Evolutionary conservation across 2,797 vertebrate genomes (phyloP), one percentile per base, ranked within the genome.

Genomic region (Knipowitschia caucasica): DNA sequence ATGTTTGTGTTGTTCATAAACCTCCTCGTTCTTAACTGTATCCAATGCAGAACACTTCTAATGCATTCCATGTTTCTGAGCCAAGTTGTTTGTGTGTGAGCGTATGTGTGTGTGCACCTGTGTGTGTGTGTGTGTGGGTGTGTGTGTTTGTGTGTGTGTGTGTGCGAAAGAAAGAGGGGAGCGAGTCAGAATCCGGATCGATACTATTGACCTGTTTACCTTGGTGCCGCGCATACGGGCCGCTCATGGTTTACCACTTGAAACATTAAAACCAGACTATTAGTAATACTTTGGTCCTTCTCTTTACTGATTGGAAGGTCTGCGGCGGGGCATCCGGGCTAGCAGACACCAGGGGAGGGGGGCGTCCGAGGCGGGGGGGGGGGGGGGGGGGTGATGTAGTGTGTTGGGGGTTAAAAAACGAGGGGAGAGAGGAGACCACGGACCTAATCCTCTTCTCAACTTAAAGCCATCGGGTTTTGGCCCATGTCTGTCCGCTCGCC

Each of bases 141-240:
- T 77, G 55, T 59, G 59, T 45, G 67, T 44, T 49, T 50, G 53
- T 50, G 25, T 61, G 62, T 21, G 59, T n/a, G 54, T 10, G 47
- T 12, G 46, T 23, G 50, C 25, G 58, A 50, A 58, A 62, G 65
- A 56, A 56, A 54, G 56, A 35, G 15, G 67, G 53, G 62, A 59
- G 71, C 62, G 80, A 83, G 80, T 83, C 78, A 83, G 86, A 73
- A 82, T 83, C 76, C 50, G 56, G 87, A 92, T 92, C 90, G 77
- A 92, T 92, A 92, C 76, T 92, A 92, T 92, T 92, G 90, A 92
- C 82, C 87, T 92, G 90, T 92, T 91, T 92, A 92, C 89, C 88
- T 91, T 91, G 77, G 88, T 89, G 86, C 72, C 65, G 78, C 74
- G 80, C 77, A 72, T 72, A 71, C 69, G 23, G 82, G 73, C 81